These are phyloP conservation scores for Sphaeramia orbicularis DNA, from an alignment of 2,797 vertebrate genomes.

Conservation along the genomic window DNA sequence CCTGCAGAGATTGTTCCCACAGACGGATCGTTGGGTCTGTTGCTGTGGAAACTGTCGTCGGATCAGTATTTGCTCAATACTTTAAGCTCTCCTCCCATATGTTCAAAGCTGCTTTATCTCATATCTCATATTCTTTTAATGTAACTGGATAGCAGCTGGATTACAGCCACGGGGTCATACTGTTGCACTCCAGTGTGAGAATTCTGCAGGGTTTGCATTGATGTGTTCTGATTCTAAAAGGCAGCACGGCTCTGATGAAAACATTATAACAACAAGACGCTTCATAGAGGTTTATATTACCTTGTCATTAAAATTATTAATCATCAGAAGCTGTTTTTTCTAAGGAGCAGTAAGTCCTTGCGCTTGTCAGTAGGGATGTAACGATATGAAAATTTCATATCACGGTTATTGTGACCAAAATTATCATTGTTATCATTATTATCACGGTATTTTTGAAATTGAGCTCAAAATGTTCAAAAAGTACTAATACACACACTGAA, in stretches of 20 bases:
- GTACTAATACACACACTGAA: too few species aligned
- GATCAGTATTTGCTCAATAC: constrained; percentile 17
- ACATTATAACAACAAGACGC: not conserved
- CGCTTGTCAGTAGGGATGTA: too few species aligned
- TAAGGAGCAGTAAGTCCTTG: too few species aligned
- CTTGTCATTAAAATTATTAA: not conserved
- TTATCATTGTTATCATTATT: too few species aligned
- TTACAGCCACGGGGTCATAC: constrained; percentile 20
- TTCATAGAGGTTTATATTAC: not conserved
- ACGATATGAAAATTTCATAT: too few species aligned
- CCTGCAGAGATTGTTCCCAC: constrained; percentile 3
- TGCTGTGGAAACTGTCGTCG: constrained; percentile 23
- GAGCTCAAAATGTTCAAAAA: too few species aligned
- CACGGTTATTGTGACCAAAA: too few species aligned
- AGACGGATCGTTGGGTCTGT: constrained; percentile 10
- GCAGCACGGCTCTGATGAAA: constrained; percentile 1
- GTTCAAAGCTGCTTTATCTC: constrained; percentile 25
- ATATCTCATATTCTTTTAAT: constrained; percentile 30
- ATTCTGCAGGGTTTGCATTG: constrained; percentile 42
- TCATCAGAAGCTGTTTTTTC: too few species aligned
- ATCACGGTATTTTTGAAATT: too few species aligned
- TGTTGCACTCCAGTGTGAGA: constrained; percentile 32
- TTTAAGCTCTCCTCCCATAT: constrained; percentile 17
- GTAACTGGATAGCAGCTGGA: constrained; percentile 47
- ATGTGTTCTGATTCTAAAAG: constrained; percentile 27